Evolutionary conservation across 2,797 vertebrate species (phyloP).

Genomic region (Micropoecilia bifurca): DNA sequence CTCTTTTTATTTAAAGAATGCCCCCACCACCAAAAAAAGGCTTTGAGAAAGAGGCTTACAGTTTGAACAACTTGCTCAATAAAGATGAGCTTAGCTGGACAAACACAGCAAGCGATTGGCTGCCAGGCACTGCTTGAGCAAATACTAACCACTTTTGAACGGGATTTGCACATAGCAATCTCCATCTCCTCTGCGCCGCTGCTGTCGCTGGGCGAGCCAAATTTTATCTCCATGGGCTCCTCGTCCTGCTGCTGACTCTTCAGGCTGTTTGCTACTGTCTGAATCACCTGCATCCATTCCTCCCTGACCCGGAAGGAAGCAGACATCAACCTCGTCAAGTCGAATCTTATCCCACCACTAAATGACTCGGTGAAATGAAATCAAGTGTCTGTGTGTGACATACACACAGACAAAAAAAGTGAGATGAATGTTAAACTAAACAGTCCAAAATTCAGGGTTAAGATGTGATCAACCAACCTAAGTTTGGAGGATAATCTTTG

Average conservation of each 20-base stretch:
- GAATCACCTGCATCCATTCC: slow-evolving; percentile 94
- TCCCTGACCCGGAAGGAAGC: slow-evolving; percentile 80
- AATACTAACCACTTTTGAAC: slow-evolving; percentile 90
- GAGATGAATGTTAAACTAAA: slow-evolving; percentile 22
- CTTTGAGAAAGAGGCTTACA: slow-evolving; percentile 68
- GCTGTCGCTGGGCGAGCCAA: slow-evolving; percentile 86
- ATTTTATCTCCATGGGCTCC: slow-evolving; percentile 89
- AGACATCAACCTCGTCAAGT: slow-evolving; percentile 33
- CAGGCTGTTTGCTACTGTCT: slow-evolving; percentile 92
- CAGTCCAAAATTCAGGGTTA: slow-evolving; percentile 21
- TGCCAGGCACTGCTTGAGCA: slow-evolving; percentile 53
- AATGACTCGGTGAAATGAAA: slow-evolving; percentile 9
- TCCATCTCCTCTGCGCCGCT: slow-evolving; percentile 89
- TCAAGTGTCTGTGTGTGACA: background rate
- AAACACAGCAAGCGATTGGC: slow-evolving; percentile 47
- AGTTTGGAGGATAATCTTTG: slow-evolving; percentile 52
- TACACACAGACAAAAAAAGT: too few relatives aligned
- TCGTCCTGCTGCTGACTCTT: slow-evolving; percentile 87
- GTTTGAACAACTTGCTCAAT: slow-evolving; percentile 63
- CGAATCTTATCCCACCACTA: slow-evolving; percentile 10
- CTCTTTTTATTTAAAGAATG: slow-evolving; percentile 35
- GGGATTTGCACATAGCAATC: slow-evolving; percentile 86
- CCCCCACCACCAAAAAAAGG: slow-evolving; percentile 32
- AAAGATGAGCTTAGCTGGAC: slow-evolving; percentile 59
- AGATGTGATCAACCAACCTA: slow-evolving; percentile 8